These are phyloP conservation scores for Dicentrarchus labrax DNA, from an alignment of 2,113 vertebrate species.

Conservation along the genomic window DNA sequence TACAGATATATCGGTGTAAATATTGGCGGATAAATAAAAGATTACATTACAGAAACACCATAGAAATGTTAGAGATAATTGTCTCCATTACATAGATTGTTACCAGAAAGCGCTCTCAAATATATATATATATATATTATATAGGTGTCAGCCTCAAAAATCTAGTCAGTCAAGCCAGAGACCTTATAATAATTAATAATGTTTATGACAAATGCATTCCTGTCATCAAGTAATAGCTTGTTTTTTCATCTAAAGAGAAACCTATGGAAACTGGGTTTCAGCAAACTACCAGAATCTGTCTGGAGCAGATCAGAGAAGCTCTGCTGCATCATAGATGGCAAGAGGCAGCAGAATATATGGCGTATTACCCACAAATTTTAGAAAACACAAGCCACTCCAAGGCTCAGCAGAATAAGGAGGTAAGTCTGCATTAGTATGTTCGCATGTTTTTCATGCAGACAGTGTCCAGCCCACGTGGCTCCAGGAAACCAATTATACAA, in stretches of 20 bases:
- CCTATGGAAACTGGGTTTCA: conserved; percentile 81
- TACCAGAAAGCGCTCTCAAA: background rate
- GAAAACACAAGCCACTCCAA: conserved; percentile 75
- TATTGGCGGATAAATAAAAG: background rate
- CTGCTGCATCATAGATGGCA: conserved; percentile 91
- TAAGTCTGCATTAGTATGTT: conserved; percentile 48
- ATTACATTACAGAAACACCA: background rate
- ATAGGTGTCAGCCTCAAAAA: background rate
- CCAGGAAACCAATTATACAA: no score
- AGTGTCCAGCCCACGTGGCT: background rate
- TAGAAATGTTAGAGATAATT: background rate
- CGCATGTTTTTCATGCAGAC: background rate
- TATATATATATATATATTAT: background rate
- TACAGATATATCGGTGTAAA: background rate
- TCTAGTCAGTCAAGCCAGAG: background rate
- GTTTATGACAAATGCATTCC: background rate
- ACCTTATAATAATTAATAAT: background rate
- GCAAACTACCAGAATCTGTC: conserved; percentile 82
- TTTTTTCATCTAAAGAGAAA: conserved; percentile 47
- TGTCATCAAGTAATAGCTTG: background rate
- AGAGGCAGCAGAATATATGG: conserved; percentile 88
- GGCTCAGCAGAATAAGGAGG: conserved; percentile 80
- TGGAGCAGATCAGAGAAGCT: conserved; percentile 87
- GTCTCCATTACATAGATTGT: background rate
- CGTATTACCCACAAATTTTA: conserved; percentile 85